A percentile compares a stretch with the other conserved stretches of the same genome.
These are phyloP conservation scores for Synergus itoensis DNA, from an alignment of 2,888 invertebrate species.

Conservation along the genomic window DNA sequence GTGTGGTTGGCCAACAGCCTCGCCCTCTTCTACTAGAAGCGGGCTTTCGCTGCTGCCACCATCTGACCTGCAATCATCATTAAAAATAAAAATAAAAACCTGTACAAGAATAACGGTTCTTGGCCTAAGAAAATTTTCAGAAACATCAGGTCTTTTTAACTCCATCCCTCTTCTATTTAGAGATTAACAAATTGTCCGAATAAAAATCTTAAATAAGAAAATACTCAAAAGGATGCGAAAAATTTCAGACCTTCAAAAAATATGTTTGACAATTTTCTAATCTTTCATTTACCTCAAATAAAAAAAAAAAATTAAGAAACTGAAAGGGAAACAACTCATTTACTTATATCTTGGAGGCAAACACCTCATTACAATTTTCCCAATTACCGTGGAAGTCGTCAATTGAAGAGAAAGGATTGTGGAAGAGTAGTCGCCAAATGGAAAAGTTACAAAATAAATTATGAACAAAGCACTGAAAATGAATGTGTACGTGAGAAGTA, in stretches of 20 bases:
- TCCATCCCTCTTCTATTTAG: neutral
- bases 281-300: neutral
- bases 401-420: conserved; percentile 39
- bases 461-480: conserved; percentile 33
- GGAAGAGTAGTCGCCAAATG: conserved; percentile 20
- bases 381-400: conserved; percentile 27
- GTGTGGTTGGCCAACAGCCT: conserved; percentile 75
- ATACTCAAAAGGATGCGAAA: neutral
- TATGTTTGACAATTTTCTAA: too few species aligned
- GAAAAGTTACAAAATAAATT: conserved; percentile 35
- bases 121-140: neutral
- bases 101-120: conserved; percentile 2
- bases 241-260: too few species aligned
- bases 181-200: too few species aligned
- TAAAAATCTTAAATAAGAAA: neutral
- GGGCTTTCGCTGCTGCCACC: conserved; percentile 77
- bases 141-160: neutral
- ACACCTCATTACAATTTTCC: conserved; percentile 27
- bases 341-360: neutral
- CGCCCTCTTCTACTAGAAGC: conserved; percentile 76
- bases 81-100: conserved; percentile 27
- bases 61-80: conserved; percentile 71
- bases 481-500: conserved; percentile 38
- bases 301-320: neutral
- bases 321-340: conserved; percentile 3